phyloP scores from a whole-genome alignment of 2,888 invertebrate species.

The Tridacna crocea region DNA sequence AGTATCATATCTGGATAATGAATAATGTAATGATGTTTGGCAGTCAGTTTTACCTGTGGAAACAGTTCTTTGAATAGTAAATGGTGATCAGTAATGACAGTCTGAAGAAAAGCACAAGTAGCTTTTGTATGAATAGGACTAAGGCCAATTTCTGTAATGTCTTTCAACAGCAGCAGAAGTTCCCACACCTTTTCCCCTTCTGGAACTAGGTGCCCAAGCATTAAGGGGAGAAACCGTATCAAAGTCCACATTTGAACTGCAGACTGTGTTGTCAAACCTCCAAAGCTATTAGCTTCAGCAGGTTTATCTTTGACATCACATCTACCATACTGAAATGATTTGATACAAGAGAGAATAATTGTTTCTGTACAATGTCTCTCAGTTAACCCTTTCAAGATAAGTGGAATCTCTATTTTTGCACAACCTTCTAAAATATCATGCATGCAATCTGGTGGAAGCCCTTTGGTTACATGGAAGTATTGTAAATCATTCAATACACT shows the following conservation, averaged over 20 bases:
- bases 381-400: neutral
- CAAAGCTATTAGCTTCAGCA: neutral
- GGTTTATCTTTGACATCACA: conserved; percentile 12
- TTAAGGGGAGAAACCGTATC: conserved; percentile 4
- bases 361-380: neutral
- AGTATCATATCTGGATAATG: conserved; percentile 22
- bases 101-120: neutral
- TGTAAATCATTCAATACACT: conserved; percentile 5
- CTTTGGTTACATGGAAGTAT: conserved; percentile 13
- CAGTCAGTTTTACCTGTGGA: neutral
- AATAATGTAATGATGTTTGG: conserved; percentile 23
- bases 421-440: conserved; percentile 14
- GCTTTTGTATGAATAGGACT: too few relatives aligned
- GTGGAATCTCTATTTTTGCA: neutral
- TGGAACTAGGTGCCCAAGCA: conserved; percentile 6
- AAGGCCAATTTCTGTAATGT: conserved; percentile 4
- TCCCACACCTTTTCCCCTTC: conserved; percentile 10
- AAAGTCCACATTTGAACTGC: conserved; percentile 24
- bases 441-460: conserved; percentile 23
- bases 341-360: neutral
- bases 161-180: conserved; percentile 9
- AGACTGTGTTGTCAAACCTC: neutral
- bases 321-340: conserved; percentile 16
- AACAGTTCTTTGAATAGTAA: neutral
- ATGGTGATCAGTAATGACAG: conserved; percentile 1